Evolutionary conservation across 2,888 invertebrate species (phyloP), one percentile per base, ranked within the genome.

Genomic region (Morinoia aosen): DNA sequence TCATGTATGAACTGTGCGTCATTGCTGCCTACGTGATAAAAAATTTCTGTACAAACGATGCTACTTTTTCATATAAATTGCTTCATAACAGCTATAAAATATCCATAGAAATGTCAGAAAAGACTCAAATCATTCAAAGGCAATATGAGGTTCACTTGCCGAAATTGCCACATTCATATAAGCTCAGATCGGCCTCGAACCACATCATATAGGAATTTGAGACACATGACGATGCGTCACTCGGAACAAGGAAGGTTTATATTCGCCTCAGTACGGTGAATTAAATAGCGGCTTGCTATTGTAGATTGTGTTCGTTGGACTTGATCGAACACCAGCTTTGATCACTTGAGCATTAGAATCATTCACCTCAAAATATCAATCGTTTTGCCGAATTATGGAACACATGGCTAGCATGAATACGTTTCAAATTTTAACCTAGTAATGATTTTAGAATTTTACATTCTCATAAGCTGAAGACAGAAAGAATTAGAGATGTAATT

Each of bases 11-110:
- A 93, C 56, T 93, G 93, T 93, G 93, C 93, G 93, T 57, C 56
- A 93, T 93, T 93, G 56, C 93, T 93, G 93, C 48, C 93, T 93
- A 93, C 57, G 93, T 93, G 93, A 93, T 93, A 93, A 93, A 93
- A 93, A 93, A 93, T 57, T 57, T 57, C 93, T 93, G 93, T 93
- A 93, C 93, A 93, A 93, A 93, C 93, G 58, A 57, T 93, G 39
- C 57, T 48, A 93, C 40, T 33, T 93, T 57, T 56, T 12, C 57
- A 25, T 93, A 93, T 93, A 57, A 93, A 93, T 93, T 93, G 57
- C 48, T 48, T 93, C 93, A 57, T 93, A 93, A 57, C 93, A 93
- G 56, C 57, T 93, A 93, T 57, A 93, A 93, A 93, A 93, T 93
- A 93, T 93, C n/a, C 57, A 56, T 93, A 93, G 93, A 56, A 57